These are phyloP conservation scores for Dasypolia templi DNA, from an alignment of 2,888 invertebrate genomes.

Conservation along the genomic window DNA sequence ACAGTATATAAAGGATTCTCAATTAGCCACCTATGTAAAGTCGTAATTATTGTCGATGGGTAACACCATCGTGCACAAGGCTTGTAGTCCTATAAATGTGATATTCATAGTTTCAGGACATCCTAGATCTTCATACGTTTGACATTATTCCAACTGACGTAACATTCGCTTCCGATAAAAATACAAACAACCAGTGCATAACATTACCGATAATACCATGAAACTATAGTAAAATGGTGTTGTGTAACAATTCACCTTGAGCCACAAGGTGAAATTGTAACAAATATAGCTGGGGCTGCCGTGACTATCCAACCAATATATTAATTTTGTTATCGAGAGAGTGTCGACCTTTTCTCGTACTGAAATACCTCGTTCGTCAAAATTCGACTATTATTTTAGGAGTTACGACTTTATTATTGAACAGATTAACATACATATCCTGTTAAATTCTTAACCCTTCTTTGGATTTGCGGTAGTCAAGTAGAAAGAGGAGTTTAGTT, in stretches of 20 bases:
- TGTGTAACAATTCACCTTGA: neutral
- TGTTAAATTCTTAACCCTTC: neutral
- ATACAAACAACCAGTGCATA: neutral
- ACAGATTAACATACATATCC: neutral
- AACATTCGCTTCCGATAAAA: slow-evolving; percentile 3
- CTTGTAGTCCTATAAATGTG: no score
- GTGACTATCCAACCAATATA: slow-evolving; percentile 41
- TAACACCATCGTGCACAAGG: no score
- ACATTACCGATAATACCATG: slow-evolving; percentile 3
- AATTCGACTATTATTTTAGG: neutral
- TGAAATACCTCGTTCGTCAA: neutral
- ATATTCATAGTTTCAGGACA: no score
- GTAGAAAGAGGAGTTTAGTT: neutral
- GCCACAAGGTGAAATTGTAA: slow-evolving; percentile 29
- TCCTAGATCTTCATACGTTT: neutral
- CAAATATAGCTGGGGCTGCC: slow-evolving; percentile 26
- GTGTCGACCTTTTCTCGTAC: neutral
- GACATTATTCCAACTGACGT: neutral
- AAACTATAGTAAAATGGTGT: slow-evolving; percentile 17
- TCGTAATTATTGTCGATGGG: no score
- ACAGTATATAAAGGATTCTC: no score
- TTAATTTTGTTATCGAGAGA: no score
- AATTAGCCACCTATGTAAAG: no score
- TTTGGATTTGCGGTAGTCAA: neutral
- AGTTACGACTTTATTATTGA: neutral